Base-by-base conservation (phyloP, 2,797 vertebrate species). In the Platyrinchus mystaceus region DNA sequence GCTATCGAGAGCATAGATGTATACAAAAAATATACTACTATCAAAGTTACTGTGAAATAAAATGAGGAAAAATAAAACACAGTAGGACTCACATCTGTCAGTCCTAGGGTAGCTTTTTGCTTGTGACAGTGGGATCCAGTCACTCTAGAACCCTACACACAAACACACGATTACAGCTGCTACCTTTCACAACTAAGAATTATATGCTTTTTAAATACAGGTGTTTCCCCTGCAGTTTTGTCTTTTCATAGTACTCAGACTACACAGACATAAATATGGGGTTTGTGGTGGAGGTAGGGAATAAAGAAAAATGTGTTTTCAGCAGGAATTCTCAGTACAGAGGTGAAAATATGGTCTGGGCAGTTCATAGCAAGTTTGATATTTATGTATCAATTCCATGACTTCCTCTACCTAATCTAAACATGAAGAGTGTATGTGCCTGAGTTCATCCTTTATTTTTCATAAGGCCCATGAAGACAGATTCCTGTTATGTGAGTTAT, bases 391-490 rank as follows among this genome's bases (percentile, higher is more conserved):
- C 1, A 3, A n/a, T 67, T 68, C 30, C 24, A 9, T 30, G 17
- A 41, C 8, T 55, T 83, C 44, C 10, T 68, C 6, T 30, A 44
- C 22, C 17, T 63, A 83, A 63, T 80, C 71, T 58, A 68, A 91
- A 55, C 4, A 13, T 2, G 1, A 71, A 26, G 18, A 36, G 2
- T 18, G 6, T 2, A 5, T 36, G 6, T 41, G n/a, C 18, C 27
- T 26, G 16, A 66, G 27, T 68, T 84, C 32, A 12, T 78, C 34
- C 26, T 77, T 50, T 85, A 53, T 84, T 84, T 77, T 78, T 67
- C 8, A 23, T 82, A 58, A 39, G 16, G 12, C 6, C 11, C 63
- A 21, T 44, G 26, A 56, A 66, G 59, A 58, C 30, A 53, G 15
- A 36, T 74, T 70, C 23, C 26, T 63, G 32, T 7, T 10, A 24